These are phyloP conservation scores for Aporophyla lueneburgensis DNA, from an alignment of 2,888 invertebrate species.

Conservation along the genomic window DNA sequence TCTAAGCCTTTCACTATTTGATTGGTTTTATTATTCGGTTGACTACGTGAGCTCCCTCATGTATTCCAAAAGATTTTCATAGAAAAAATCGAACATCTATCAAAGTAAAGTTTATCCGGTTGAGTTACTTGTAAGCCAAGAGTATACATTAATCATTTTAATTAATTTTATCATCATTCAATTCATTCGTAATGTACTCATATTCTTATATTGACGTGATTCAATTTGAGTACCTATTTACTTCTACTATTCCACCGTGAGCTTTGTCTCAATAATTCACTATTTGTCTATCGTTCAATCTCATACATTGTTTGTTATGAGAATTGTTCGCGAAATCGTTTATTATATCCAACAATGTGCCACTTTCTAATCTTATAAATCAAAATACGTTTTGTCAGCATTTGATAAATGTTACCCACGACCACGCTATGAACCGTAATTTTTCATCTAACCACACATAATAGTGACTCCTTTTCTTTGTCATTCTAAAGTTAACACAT, in stretches of 20 bases:
- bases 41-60: conserved; percentile 11
- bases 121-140: background rate
- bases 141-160: background rate
- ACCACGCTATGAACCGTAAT: conserved; percentile 25
- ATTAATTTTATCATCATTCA: background rate
- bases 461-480: conserved; percentile 21
- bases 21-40: background rate
- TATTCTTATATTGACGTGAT: background rate
- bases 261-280: conserved; percentile 23
- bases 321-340: conserved; percentile 42
- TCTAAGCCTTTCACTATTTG: background rate
- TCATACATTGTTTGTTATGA: conserved; percentile 30
- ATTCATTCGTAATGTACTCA: conserved; percentile 7
- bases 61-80: background rate
- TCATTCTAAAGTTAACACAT: conserved; percentile 40
- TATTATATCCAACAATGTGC: conserved; percentile 52
- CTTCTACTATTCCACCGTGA: conserved; percentile 3
- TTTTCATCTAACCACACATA: conserved; percentile 27
- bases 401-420: conserved; percentile 40
- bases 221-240: background rate
- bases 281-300: conserved; percentile 26
- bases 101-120: background rate
- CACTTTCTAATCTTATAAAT: conserved; percentile 60
- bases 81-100: background rate
- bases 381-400: conserved; percentile 41